phyloP scores from a whole-genome alignment of 2,113 vertebrate genomes.

The Atractosteus spatula region DNA sequence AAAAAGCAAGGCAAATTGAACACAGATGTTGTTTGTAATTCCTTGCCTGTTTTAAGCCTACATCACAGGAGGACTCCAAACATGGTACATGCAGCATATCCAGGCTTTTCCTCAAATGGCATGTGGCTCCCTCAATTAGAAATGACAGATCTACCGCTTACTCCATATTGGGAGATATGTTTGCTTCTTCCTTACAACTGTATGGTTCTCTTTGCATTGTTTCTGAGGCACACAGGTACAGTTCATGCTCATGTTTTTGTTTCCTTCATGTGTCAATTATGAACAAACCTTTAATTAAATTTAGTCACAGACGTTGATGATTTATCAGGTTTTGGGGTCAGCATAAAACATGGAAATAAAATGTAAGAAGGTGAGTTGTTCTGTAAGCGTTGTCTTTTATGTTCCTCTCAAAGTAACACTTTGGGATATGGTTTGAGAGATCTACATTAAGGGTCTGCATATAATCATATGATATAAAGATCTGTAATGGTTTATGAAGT shows the following conservation, averaged over 20 bases:
- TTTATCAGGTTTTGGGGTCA: background rate
- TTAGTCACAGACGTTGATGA: background rate
- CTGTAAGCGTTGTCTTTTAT: no score
- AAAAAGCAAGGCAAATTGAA: background rate
- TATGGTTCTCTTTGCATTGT: background rate
- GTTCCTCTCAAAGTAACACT: no score
- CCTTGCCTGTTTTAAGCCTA: background rate
- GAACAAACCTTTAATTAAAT: conserved; percentile 9
- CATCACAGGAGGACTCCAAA: background rate
- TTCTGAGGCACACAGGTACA: no score
- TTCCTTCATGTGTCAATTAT: background rate
- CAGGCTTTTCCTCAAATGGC: background rate
- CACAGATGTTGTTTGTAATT: background rate
- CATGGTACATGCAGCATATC: background rate
- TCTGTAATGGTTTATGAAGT: no score
- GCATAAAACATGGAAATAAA: background rate
- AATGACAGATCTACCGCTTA: background rate
- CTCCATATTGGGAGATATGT: background rate
- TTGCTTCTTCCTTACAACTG: background rate
- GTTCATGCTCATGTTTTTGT: background rate
- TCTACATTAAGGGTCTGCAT: no score
- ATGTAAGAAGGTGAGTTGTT: background rate
- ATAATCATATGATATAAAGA: no score
- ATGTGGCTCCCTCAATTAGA: background rate
- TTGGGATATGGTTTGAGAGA: background rate